Evolutionary conservation across 2,113 vertebrate species (phyloP).

Genomic region (Bubo bubo): DNA sequence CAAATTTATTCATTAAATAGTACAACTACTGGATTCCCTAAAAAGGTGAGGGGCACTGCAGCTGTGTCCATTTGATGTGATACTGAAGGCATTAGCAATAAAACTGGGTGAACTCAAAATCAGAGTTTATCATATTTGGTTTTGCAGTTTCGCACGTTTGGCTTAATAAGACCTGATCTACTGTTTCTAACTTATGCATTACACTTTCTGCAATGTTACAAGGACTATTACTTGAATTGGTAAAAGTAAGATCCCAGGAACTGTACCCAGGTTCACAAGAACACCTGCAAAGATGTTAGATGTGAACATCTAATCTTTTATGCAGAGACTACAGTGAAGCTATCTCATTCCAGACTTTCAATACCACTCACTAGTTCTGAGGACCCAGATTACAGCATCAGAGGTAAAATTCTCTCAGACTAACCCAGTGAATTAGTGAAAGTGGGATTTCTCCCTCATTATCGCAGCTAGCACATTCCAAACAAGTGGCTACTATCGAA

Average conservation of each 20-base stretch:
- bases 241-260: background rate
- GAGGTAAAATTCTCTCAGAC: background rate
- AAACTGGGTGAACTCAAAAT: background rate
- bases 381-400: background rate
- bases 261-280: background rate
- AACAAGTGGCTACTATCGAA: background rate
- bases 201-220: background rate
- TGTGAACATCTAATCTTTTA: fast-evolving
- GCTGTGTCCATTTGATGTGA: too few species aligned
- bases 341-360: background rate
- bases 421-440: background rate
- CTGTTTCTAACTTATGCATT: background rate
- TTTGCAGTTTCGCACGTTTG: background rate
- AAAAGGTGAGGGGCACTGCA: background rate
- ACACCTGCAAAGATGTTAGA: background rate
- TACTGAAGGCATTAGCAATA: background rate
- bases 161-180: background rate
- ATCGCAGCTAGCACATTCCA: background rate
- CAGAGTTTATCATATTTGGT: background rate
- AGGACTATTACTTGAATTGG: background rate
- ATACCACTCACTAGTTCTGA: background rate
- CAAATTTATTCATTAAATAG: background rate
- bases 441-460: background rate
- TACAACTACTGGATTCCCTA: background rate
- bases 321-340: background rate